phyloP scores from a whole-genome alignment of 2,797 vertebrate genomes.

The Cirrhinus mrigala region DNA sequence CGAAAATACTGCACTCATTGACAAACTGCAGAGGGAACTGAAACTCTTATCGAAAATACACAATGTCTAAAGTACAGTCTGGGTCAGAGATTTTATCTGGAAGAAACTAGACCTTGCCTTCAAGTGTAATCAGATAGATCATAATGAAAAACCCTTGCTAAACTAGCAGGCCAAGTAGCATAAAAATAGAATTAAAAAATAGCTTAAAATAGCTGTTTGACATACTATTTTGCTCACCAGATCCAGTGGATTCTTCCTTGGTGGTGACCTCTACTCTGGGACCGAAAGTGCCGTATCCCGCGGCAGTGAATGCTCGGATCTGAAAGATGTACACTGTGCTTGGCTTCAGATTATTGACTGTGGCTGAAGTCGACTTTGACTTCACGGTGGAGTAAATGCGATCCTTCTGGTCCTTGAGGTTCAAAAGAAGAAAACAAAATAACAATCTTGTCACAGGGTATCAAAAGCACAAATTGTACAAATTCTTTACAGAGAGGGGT shows the following conservation, averaged over 20 bases:
- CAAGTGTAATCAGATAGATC: slow-evolving; percentile 18
- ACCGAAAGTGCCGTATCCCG: slow-evolving; percentile 93
- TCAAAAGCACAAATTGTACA: slow-evolving; percentile 42
- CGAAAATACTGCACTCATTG: slow-evolving; percentile 64
- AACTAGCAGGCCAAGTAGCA: not conserved
- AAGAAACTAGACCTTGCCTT: slow-evolving; percentile 23
- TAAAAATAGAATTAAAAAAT: not conserved
- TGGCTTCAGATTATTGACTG: slow-evolving; percentile 95
- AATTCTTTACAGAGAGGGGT: slow-evolving; percentile 39
- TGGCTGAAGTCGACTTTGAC: slow-evolving; percentile 93
- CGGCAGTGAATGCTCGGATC: slow-evolving; percentile 95
- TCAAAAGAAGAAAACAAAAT: slow-evolving; percentile 37
- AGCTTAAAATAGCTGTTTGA: not conserved
- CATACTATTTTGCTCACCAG: slow-evolving; percentile 59
- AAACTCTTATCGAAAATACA: slow-evolving; percentile 52
- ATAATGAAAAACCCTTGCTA: not conserved
- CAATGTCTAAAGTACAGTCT: slow-evolving; percentile 18
- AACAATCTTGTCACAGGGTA: slow-evolving; percentile 34
- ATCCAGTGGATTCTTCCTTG: slow-evolving; percentile 94
- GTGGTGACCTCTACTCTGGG: slow-evolving; percentile 95
- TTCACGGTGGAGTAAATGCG: slow-evolving; percentile 94
- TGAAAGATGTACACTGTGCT: slow-evolving; percentile 97
- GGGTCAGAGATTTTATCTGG: slow-evolving; percentile 24
- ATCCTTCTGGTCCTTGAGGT: slow-evolving; percentile 93
- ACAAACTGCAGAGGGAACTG: slow-evolving; percentile 69